phyloP scores from a whole-genome alignment of 2,888 invertebrate genomes.

The Cenopis cana region DNA sequence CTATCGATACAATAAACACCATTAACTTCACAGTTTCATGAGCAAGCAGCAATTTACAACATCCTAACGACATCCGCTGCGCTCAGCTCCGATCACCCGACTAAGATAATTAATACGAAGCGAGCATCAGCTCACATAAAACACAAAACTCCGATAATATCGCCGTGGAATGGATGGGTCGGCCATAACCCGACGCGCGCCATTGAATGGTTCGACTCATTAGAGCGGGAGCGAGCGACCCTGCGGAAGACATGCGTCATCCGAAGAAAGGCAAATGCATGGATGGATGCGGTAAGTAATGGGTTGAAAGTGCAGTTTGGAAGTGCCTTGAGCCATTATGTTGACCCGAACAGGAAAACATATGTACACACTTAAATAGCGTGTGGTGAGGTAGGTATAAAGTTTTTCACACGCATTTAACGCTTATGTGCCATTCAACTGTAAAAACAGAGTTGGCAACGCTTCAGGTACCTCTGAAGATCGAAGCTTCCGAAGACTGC shows the following conservation, averaged over 20 bases:
- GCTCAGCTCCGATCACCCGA: neutral
- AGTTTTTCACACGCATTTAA: too few relatives aligned
- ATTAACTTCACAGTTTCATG: constrained; percentile 1
- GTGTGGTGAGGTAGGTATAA: too few relatives aligned
- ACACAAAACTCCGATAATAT: constrained; percentile 5
- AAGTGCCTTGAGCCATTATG: neutral
- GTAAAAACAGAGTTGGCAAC: too few relatives aligned
- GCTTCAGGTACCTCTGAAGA: too few relatives aligned
- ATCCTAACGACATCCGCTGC: neutral
- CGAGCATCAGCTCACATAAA: constrained; percentile 15
- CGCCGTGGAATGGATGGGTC: neutral
- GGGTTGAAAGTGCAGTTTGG: constrained; percentile 9
- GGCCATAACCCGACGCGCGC: constrained; percentile 7
- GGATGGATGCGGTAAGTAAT: constrained; percentile 7
- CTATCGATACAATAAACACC: neutral
- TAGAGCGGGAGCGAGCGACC: constrained; percentile 19
- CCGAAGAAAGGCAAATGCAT: neutral
- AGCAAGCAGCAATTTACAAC: neutral
- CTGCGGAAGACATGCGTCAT: constrained; percentile 9
- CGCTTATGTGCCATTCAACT: too few relatives aligned
- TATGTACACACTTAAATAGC: neutral
- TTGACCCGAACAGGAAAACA: neutral
- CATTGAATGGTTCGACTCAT: constrained; percentile 29
- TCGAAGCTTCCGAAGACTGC: too few relatives aligned
- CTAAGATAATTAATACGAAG: constrained; percentile 10